A percentile compares a stretch with the other conserved stretches of the same genome.
These are phyloP conservation scores for Enteromius afrohamiltoni DNA, from an alignment of 2,797 vertebrate genomes.

Conservation along the genomic window DNA sequence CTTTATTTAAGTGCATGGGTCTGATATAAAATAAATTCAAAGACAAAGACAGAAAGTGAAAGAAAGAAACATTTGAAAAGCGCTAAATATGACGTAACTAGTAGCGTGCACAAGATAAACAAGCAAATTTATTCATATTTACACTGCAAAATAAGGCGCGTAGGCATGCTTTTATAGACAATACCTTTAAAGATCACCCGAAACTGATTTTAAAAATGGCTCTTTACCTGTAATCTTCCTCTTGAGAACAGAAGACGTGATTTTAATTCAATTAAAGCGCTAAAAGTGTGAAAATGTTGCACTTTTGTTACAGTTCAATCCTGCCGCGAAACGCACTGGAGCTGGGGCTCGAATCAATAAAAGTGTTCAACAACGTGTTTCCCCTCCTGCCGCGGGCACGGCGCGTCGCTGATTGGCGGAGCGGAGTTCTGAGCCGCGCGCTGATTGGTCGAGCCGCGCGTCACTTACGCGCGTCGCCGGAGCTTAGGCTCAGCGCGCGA, in stretches of 20 bases:
- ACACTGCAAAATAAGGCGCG: neutral
- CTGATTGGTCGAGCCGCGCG: constrained; percentile 63
- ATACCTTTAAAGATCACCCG: constrained; percentile 58
- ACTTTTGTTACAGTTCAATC: constrained; percentile 60
- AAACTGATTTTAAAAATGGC: constrained; percentile 17
- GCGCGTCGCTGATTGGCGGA: constrained; percentile 64
- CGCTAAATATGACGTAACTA: neutral
- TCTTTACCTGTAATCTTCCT: constrained; percentile 72
- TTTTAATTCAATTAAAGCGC: constrained; percentile 61
- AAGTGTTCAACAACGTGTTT: constrained; percentile 80
- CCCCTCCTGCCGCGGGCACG: constrained; percentile 69
- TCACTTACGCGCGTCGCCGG: constrained; percentile 69
- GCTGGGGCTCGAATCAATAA: constrained; percentile 75
- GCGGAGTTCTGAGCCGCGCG: fast-evolving
- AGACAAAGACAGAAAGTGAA: neutral
- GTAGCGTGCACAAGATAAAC: neutral
- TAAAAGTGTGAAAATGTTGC: constrained; percentile 55
- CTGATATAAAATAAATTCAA: neutral
- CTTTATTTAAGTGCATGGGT: neutral
- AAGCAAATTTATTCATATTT: neutral
- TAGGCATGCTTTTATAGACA: constrained; percentile 37
- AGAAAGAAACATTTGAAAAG: neutral
- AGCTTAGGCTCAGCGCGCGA: constrained; percentile 83
- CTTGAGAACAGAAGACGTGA: constrained; percentile 62
- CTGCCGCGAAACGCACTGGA: constrained; percentile 57